Evolutionary conservation across 2,113 vertebrate species (phyloP), one percentile per base, ranked within the genome.

Genomic region (Bambusicola thoracicus): DNA sequence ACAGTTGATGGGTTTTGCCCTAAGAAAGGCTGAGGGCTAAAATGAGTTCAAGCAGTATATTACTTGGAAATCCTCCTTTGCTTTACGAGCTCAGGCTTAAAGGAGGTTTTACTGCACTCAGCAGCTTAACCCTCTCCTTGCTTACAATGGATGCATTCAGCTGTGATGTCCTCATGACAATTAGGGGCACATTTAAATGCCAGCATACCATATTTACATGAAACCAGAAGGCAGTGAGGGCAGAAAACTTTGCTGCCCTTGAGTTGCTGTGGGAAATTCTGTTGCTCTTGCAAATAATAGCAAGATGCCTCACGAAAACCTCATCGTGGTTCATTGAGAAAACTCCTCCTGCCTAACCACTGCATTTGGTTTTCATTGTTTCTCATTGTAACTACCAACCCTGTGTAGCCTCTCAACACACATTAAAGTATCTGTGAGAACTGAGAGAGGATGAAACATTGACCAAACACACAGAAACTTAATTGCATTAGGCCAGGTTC

Each of bases 1-100:
- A 62, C 94, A 67, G 41, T 11, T 89, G 93, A 87, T 74, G 69
- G 15, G 58, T 32, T 97, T 94, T 89, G 92, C 95, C 86, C 58
- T 74, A 25, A 86, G 92, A 88, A 82, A 88, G 59, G 56, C 90
- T 95, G 74, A 73, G 73, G 94, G 85, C 87, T 90, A 70, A 79
- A 90, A 66, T 10, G 81, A 96, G 81, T 81, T 93, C 88, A 36
- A 81, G 79, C 32, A 79, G 29, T 10, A 41, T 48, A 79, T 30
- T 49, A 74, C 84, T 91, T 30, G 51, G 43, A 95, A 94, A 86
- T 32, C 75, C 62, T 85, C 81, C 70, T 70, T 81, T 73, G 55
- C 62, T 92, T 34, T 53, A 87, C 46, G 43, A 81, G 56, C 76
- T 43, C 73, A 69, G 86, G 32, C 53, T 94, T 72, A 30, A n/a